Percentiles rank a stretch among this genome's conserved stretches.
These are phyloP conservation scores for Aporophyla lueneburgensis DNA, from an alignment of 2,888 invertebrate species.

Conservation along the genomic window DNA sequence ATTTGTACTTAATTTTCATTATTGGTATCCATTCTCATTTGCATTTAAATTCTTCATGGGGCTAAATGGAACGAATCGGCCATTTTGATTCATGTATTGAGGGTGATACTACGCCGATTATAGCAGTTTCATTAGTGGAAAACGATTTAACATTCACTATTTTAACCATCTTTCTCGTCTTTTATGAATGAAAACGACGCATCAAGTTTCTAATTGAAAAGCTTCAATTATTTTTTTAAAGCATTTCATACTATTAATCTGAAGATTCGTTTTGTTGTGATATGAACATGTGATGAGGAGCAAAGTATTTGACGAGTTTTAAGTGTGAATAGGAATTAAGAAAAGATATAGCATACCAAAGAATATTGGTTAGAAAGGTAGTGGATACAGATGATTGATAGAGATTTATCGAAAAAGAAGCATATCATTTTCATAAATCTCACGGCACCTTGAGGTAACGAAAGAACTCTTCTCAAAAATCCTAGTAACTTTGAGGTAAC, in stretches of 20 bases:
- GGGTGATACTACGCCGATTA: slow-evolving; percentile 25
- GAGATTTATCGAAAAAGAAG: neutral
- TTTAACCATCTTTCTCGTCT: slow-evolving; percentile 3
- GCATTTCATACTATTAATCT: neutral
- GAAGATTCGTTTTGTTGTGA: neutral
- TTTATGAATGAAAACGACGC: slow-evolving; percentile 26
- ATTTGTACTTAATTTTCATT: slow-evolving; percentile 1
- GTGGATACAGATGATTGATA: neutral
- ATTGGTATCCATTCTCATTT: slow-evolving; percentile 24
- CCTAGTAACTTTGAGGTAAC: too few species aligned
- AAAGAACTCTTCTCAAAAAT: too few species aligned
- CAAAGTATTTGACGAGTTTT: neutral
- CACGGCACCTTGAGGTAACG: too few species aligned
- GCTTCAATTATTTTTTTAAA: neutral
- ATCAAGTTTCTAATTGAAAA: slow-evolving; percentile 13
- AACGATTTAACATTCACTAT: slow-evolving; percentile 18
- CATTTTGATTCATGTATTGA: slow-evolving; percentile 43
- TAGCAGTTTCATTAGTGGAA: slow-evolving; percentile 30
- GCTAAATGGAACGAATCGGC: slow-evolving; percentile 47
- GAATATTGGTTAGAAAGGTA: neutral
- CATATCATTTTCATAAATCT: too few species aligned
- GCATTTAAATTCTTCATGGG: slow-evolving; percentile 35
- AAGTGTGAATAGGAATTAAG: neutral
- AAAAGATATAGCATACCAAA: too few species aligned
- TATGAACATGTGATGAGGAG: neutral